Evolutionary conservation across 2,113 vertebrate species (phyloP).

Genomic region (Esox niger): DNA sequence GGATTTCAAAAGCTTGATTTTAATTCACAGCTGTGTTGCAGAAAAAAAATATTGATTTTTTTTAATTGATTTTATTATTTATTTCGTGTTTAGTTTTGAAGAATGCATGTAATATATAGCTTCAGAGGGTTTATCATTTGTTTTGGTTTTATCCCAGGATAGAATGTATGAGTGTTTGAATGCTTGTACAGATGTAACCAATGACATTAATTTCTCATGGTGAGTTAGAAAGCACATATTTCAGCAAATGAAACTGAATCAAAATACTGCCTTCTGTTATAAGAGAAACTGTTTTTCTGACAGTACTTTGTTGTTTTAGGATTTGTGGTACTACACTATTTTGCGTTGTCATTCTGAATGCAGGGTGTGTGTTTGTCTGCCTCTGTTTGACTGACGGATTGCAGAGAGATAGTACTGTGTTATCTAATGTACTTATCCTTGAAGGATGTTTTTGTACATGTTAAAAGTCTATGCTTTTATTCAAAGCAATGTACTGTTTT

Average conservation of each 20-base stretch:
- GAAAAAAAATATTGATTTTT: constrained; percentile 27
- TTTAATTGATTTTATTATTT: constrained; percentile 32
- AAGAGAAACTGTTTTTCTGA: not conserved
- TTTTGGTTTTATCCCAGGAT: constrained; percentile 25
- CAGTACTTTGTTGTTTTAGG: not conserved
- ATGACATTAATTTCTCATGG: constrained; percentile 12
- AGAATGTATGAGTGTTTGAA: constrained; percentile 1
- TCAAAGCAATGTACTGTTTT: constrained; percentile 21
- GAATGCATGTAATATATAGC: constrained; percentile 28
- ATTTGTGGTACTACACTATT: constrained; percentile 1
- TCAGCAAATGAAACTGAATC: constrained; percentile 13
- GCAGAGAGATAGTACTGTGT: too few species aligned
- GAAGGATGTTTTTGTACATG: constrained; percentile 18
- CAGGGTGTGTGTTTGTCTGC: not conserved
- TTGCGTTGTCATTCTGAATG: not conserved
- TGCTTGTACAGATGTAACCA: constrained; percentile 11
- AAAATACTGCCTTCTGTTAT: constrained; percentile 46
- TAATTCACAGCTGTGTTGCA: too few species aligned
- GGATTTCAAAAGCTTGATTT: too few species aligned
- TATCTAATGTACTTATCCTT: constrained; percentile 13
- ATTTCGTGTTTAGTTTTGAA: constrained; percentile 40
- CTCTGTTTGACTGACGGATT: not conserved
- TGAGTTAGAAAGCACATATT: constrained; percentile 27
- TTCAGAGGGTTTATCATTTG: too few species aligned
- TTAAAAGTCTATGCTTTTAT: constrained; percentile 21